phyloP scores from a whole-genome alignment of 2,113 vertebrate genomes.

The Notothenia rossii region DNA sequence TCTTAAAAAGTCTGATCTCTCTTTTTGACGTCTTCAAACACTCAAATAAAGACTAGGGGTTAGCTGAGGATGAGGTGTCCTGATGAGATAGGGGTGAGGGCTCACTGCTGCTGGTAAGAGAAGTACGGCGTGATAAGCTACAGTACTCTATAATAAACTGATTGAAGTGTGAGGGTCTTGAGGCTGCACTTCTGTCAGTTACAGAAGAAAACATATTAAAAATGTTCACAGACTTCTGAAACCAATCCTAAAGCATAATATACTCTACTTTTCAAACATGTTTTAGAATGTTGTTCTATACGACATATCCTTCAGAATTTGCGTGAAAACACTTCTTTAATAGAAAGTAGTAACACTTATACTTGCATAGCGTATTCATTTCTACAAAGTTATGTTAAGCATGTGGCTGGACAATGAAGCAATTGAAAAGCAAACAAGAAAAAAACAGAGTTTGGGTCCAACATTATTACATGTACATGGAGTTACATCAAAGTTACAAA shows the following conservation, averaged over 20 bases:
- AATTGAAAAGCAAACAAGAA: neutral
- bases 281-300: neutral
- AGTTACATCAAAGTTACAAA: neutral
- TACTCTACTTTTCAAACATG: neutral
- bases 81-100: constrained; percentile 4
- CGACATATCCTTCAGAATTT: too few species aligned
- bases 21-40: constrained; percentile 42
- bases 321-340: neutral
- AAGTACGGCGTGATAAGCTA: neutral
- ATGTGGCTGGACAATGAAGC: neutral
- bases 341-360: neutral
- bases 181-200: neutral
- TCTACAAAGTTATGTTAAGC: neutral
- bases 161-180: constrained; percentile 17
- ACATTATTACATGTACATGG: neutral
- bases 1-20: constrained; percentile 5
- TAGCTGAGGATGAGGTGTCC: constrained; percentile 14
- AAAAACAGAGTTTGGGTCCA: neutral
- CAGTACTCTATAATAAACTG: constrained; percentile 11
- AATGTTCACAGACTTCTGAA: neutral
- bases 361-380: neutral
- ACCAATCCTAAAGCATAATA: neutral
- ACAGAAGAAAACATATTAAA: neutral
- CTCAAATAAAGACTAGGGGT: constrained; percentile 39
- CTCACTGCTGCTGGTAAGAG: constrained; percentile 3